Evolutionary conservation across 2,797 vertebrate genomes (phyloP).

Genomic region (Cossypha heuglini): DNA sequence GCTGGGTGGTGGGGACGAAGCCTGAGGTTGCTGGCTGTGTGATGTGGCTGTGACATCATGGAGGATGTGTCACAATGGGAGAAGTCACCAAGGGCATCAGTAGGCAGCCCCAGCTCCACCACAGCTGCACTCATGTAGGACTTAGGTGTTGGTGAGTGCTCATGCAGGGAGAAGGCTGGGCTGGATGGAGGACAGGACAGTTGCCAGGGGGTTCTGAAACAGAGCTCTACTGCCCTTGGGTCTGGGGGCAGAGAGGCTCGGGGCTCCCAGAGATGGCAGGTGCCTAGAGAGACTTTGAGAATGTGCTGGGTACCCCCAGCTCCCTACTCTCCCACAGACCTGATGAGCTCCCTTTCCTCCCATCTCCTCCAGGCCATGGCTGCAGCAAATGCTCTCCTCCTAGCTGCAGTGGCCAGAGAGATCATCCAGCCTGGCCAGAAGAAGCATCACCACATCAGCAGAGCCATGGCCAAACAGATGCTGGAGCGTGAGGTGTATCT

Average conservation of each 20-base stretch:
- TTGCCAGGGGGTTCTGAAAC: background rate
- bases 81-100: background rate
- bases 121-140: background rate
- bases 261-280: background rate
- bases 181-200: background rate
- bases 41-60: background rate
- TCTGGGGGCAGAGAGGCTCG: fast-evolving
- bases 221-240: background rate
- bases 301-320: background rate
- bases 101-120: background rate
- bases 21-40: background rate
- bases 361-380: background rate
- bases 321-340: background rate
- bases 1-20: fast-evolving
- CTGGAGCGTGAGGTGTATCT: background rate
- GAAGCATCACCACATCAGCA: background rate
- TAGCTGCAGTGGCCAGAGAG: background rate
- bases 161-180: background rate
- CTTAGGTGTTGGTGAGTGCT: background rate
- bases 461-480: background rate
- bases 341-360: background rate
- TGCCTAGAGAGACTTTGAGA: background rate
- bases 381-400: background rate
- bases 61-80: background rate
- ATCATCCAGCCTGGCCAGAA: background rate